Evolutionary conservation across 2,888 invertebrate genomes (phyloP).

Genomic region (Mellilla xanthometata): DNA sequence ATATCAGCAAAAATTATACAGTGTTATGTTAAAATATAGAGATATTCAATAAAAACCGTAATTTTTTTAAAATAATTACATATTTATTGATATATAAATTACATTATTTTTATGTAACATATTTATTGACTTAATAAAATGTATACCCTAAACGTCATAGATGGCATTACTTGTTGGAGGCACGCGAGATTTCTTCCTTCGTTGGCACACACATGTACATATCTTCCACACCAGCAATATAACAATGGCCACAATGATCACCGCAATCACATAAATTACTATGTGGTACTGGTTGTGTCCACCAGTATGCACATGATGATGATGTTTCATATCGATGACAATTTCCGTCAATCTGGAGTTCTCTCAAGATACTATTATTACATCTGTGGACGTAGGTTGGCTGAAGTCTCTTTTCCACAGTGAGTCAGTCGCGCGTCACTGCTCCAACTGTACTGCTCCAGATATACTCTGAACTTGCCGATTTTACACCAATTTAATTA

Average conservation of each 20-base stretch:
- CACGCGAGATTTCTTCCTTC: no score
- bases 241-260: background rate
- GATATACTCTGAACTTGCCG: conserved; percentile 6
- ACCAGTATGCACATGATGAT: conserved; percentile 22
- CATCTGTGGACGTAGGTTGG: background rate
- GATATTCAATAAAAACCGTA: no score
- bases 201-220: conserved; percentile 1
- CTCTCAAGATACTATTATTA: background rate
- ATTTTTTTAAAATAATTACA: no score
- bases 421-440: conserved; percentile 9
- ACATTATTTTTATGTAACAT: no score
- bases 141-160: no score
- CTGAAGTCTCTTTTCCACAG: background rate
- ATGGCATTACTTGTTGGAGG: no score
- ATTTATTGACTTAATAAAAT: no score
- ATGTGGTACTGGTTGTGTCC: conserved; percentile 6
- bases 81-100: no score
- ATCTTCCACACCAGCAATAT: conserved; percentile 3
- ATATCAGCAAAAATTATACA: no score
- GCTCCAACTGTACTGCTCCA: no score
- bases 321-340: conserved; percentile 12
- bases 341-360: conserved; percentile 1
- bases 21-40: no score
- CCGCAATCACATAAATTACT: conserved; percentile 18
- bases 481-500: conserved; percentile 1